phyloP scores from a whole-genome alignment of 1,140 invertebrate genomes.

The Melipona quadrifasciata region DNA sequence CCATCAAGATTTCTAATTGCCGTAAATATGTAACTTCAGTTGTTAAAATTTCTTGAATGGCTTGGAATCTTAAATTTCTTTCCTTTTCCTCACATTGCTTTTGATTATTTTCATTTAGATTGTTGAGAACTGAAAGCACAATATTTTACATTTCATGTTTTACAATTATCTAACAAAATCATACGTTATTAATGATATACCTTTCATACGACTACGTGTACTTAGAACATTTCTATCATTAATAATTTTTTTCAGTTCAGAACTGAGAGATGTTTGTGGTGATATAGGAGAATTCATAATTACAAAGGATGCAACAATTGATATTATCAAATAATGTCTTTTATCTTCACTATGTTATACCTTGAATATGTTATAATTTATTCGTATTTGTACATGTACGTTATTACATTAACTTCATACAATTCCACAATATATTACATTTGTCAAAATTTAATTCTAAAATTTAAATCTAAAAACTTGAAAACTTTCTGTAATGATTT shows the following conservation, averaged over 20 bases:
- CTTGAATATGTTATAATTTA: neutral
- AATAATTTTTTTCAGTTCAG: conserved; percentile 84
- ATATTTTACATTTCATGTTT: conserved; percentile 20
- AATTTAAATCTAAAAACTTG: too few species aligned
- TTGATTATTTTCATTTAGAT: conserved; percentile 80
- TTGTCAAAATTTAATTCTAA: conserved; percentile 16
- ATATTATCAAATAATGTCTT: neutral
- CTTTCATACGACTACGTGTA: conserved; percentile 83
- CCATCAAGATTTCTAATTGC: conserved; percentile 86
- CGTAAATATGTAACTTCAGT: conserved; percentile 88
- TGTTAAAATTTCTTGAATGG: conserved; percentile 86
- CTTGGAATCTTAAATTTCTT: conserved; percentile 81
- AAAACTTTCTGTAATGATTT: neutral
- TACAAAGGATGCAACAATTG: neutral
- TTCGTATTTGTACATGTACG: neutral
- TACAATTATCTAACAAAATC: conserved; percentile 37
- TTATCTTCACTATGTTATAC: neutral
- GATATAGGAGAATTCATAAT: conserved; percentile 77
- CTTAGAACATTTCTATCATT: conserved; percentile 85
- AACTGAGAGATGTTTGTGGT: conserved; percentile 82
- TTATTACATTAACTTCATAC: neutral
- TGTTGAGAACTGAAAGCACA: conserved; percentile 78
- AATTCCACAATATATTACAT: neutral
- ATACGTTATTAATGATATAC: conserved; percentile 50
- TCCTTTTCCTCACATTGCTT: conserved; percentile 78